phyloP scores from a whole-genome alignment of 2,113 vertebrate genomes.

The Lichenostomus cassidix region DNA sequence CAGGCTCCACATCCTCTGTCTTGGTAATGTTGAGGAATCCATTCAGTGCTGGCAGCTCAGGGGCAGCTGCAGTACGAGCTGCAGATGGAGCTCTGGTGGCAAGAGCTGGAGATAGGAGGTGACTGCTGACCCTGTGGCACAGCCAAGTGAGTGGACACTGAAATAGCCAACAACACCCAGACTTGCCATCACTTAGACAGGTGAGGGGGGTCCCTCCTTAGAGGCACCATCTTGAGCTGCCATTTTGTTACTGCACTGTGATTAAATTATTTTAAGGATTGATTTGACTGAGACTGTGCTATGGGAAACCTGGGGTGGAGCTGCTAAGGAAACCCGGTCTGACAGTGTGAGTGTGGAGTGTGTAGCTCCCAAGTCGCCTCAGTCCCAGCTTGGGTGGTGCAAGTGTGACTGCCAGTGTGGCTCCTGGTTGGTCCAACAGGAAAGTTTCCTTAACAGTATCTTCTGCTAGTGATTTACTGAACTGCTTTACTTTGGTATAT shows the following conservation, averaged over 20 bases:
- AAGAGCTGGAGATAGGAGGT: neutral
- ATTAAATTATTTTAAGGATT: neutral
- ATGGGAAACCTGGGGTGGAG: neutral
- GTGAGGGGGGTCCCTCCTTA: neutral
- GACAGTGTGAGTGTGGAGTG: neutral
- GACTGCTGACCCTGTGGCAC: neutral
- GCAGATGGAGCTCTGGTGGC: neutral
- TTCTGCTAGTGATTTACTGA: neutral
- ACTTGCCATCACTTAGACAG: neutral
- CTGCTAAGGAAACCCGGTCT: accelerated
- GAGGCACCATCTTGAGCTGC: neutral
- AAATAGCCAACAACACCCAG: neutral
- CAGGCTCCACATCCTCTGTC: neutral
- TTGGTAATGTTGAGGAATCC: neutral
- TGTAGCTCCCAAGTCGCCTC: neutral
- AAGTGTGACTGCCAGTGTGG: neutral
- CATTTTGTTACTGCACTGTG: neutral
- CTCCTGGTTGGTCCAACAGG: neutral
- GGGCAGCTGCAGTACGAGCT: neutral
- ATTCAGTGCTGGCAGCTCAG: neutral
- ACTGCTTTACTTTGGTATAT: neutral
- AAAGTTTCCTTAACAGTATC: neutral
- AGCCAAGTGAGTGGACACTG: no score
- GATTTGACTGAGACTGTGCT: neutral
- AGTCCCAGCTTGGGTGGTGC: neutral